phyloP scores from a whole-genome alignment of 2,888 invertebrate genomes.

The Tetheella fluctuosa region DNA sequence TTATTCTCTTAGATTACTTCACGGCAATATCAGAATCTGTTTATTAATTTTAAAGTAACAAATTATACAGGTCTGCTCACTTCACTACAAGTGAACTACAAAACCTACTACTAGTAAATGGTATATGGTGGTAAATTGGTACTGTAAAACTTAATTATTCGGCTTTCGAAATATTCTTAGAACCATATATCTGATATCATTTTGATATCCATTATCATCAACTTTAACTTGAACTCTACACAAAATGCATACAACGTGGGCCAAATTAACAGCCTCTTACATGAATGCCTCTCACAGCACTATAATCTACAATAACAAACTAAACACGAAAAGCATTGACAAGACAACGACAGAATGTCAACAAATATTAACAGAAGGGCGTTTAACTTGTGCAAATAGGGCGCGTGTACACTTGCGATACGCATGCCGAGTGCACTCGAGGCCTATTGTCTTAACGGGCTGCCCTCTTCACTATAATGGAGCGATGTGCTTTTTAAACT shows the following conservation, averaged over 20 bases:
- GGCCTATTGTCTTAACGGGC: constrained; percentile 47
- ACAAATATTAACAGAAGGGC: constrained; percentile 29
- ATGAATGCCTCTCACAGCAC: constrained; percentile 27
- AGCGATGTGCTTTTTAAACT: constrained; percentile 46
- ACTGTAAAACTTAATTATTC: not conserved
- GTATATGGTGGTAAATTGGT: too few species aligned
- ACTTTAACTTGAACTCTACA: too few species aligned
- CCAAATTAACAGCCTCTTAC: not conserved
- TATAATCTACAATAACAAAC: constrained; percentile 28
- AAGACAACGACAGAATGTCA: constrained; percentile 40
- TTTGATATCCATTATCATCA: not conserved
- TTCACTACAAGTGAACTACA: too few species aligned
- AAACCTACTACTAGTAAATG: too few species aligned
- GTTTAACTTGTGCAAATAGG: constrained; percentile 36
- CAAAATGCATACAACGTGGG: not conserved
- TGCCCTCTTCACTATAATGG: constrained; percentile 35
- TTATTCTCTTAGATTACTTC: not conserved
- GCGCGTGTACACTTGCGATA: constrained; percentile 16
- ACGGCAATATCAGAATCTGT: not conserved
- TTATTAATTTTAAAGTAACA: not conserved
- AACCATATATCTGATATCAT: not conserved
- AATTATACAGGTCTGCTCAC: not conserved
- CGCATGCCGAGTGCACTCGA: constrained; percentile 19
- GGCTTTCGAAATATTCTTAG: not conserved
- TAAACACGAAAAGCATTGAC: constrained; percentile 11